Percentiles rank a stretch among this genome's conserved stretches.
Evolutionary conservation across 2,113 vertebrate genomes (phyloP).

Genomic region (Poeciliopsis prolifica): DNA sequence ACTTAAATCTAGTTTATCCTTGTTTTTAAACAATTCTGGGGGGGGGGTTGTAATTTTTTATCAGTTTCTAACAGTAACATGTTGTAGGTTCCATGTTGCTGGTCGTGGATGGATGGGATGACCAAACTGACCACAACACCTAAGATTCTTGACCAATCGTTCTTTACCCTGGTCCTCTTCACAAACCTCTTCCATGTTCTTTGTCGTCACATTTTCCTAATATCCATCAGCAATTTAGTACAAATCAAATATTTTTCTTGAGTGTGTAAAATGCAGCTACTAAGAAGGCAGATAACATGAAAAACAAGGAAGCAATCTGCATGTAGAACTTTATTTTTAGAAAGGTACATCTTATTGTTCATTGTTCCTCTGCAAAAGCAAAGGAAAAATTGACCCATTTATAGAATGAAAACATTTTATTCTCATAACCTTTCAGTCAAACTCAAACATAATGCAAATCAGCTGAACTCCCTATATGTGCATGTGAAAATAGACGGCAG

Average conservation of each 20-base stretch:
- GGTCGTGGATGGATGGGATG: not conserved
- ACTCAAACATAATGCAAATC: slow-evolving; percentile 39
- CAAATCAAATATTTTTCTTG: not conserved
- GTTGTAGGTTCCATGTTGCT: not conserved
- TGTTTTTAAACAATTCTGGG: no score
- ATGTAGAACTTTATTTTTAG: no score
- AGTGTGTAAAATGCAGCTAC: not conserved
- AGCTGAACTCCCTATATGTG: slow-evolving; percentile 9
- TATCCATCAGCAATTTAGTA: not conserved
- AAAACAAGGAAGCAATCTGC: not conserved
- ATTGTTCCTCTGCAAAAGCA: no score
- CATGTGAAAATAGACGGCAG: slow-evolving; percentile 27
- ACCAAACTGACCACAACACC: not conserved
- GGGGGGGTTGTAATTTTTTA: no score
- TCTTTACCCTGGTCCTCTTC: no score
- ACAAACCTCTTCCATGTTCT: no score
- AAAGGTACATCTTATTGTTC: no score
- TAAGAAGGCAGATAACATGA: not conserved
- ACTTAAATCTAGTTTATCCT: no score
- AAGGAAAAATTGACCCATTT: not conserved
- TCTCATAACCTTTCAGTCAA: slow-evolving; percentile 33
- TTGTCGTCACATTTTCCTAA: no score
- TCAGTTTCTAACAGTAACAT: no score
- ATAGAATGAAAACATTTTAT: not conserved
- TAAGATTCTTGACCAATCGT: no score